Evolutionary conservation across 2,113 vertebrate species (phyloP), one percentile per base, ranked within the genome.

Genomic region (Microtus pennsylvanicus): DNA sequence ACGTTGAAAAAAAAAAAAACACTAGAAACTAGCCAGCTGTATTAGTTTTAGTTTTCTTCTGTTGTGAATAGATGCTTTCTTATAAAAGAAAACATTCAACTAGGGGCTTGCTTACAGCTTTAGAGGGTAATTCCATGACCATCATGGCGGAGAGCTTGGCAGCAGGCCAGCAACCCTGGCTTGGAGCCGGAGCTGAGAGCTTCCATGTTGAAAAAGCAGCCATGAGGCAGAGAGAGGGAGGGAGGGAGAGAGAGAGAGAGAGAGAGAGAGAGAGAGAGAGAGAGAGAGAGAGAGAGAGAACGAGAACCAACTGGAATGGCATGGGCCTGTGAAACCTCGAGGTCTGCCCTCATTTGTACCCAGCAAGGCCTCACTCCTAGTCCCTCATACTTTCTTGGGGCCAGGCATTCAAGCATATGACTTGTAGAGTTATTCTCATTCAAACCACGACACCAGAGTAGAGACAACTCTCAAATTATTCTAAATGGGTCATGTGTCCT

Each of bases 381-480:
- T 63, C 55, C 24, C 42, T 83, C n/a, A 63, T 45, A 30, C n/a
- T 45, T 45, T 63, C 26, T 17, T 58, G 58, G 14, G 38, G 63
- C 16, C 24, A 42, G 9, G n/a, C 24, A 45, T 65, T 85, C n/a
- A 65, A 45, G 13, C 26, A 26, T 42, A 3, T 65, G 24, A 19
- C 24, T 85, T 42, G 1, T 38, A 7, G 33, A 58, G 24, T 42
- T 63, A 17, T 30, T 42, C 24, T 30, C 55, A 26, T 65, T 65
- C 26, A 42, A 8, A 61, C 1, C 80, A 19, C 4, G 8, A 85
- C 81, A 65, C 14, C 58, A 85, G 26, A 28, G 30, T 24, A 67
- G 17, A 17, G 13, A 58, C 21, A n/a, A 1, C 2, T 7, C 5
- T 5, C 28, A 16, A 3, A 0, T 45, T 83, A 67, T 72, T 30